A percentile compares a stretch with the other conserved stretches of the same genome.
Conservation (phyloP, 2,797 vertebrate species). For the Halcyon badia region DNA sequence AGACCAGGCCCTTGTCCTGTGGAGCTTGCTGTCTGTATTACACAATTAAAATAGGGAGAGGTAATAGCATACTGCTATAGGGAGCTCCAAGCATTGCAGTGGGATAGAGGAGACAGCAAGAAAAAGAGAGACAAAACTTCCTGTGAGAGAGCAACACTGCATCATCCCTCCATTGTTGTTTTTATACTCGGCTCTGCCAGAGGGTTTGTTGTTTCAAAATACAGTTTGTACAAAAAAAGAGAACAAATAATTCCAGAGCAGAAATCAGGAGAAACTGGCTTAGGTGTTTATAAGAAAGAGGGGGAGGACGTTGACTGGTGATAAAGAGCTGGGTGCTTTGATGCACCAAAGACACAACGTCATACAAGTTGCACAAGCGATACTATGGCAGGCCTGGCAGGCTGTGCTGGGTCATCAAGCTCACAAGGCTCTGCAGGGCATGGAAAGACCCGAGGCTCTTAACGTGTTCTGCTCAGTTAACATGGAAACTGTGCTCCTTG, state of each 20-base stretch:
- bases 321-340: background rate
- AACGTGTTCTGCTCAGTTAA: background rate
- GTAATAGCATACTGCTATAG: constrained; percentile 1
- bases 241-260: background rate
- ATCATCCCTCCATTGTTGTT: background rate
- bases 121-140: constrained; percentile 16
- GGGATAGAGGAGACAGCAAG: constrained; percentile 26
- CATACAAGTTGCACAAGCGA: background rate
- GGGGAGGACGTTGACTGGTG: background rate
- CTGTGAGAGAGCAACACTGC: background rate
- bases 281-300: background rate
- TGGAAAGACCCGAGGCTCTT: background rate
- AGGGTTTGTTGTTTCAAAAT: constrained; percentile 40
- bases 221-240: background rate
- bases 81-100: background rate
- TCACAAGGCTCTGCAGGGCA: background rate
- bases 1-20: constrained; percentile 11
- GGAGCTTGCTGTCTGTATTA: constrained; percentile 5
- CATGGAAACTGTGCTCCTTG: background rate
- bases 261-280: background rate
- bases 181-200: constrained; percentile 18
- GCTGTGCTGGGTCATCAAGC: background rate
- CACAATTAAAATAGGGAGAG: constrained; percentile 40
- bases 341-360: background rate
- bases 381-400: background rate